Conservation (phyloP, 2,797 vertebrate genomes). For the Pristis pectinata region DNA sequence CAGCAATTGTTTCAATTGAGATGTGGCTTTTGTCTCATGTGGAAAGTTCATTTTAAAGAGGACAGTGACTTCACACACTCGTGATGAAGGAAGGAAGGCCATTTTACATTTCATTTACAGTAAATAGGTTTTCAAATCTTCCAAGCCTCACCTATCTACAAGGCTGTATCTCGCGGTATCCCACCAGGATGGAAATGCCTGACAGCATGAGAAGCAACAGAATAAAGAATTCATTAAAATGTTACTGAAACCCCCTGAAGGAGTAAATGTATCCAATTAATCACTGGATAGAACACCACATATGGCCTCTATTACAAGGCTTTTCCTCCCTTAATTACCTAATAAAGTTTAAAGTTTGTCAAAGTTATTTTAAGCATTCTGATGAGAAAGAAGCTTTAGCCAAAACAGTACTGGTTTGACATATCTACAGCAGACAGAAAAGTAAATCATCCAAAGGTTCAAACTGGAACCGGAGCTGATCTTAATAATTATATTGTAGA, state of each 20-base stretch:
- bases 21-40: neutral
- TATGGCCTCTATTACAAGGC: neutral
- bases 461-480: neutral
- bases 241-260: neutral
- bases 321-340: conserved; percentile 24
- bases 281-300: neutral
- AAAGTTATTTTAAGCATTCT: conserved; percentile 20
- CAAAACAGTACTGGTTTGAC: neutral
- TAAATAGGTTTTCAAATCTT: neutral
- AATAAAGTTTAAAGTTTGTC: neutral
- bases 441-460: neutral
- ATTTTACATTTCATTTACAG: neutral
- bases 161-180: neutral
- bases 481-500: neutral
- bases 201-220: neutral
- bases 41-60: neutral
- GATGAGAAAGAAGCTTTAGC: neutral
- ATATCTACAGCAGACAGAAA: neutral
- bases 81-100: neutral
- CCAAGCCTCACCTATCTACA: neutral
- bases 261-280: conserved; percentile 3
- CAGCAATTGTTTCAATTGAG: neutral
- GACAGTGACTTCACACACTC: neutral
- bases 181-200: neutral
- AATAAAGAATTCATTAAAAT: neutral